These are phyloP conservation scores for Cinclus mexicanus DNA, from an alignment of 2,113 vertebrate species.

Conservation along the genomic window DNA sequence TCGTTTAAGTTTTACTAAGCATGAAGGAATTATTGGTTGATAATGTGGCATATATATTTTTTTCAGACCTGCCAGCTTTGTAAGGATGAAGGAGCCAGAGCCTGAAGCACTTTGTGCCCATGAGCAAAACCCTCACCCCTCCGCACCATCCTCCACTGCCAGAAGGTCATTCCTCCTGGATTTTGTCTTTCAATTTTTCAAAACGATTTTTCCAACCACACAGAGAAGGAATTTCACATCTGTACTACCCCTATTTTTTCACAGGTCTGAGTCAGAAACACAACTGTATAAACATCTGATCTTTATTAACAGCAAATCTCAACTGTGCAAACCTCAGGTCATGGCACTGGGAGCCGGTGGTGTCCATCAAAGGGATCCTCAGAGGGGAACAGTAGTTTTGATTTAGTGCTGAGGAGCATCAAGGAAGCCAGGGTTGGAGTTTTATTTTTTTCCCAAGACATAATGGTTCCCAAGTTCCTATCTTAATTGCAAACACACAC, in stretches of 20 bases:
- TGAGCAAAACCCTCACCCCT: background rate
- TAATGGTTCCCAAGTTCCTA: conserved; percentile 59
- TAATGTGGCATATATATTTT: conserved; percentile 25
- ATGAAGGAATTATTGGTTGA: conserved; percentile 65
- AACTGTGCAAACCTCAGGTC: conserved; percentile 48
- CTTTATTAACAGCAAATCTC: conserved; percentile 55
- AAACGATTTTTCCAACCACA: conserved; percentile 46
- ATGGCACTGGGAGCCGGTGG: conserved; percentile 17
- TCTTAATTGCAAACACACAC: conserved; percentile 60
- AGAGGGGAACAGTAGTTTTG: conserved; percentile 54
- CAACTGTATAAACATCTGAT: conserved; percentile 63
- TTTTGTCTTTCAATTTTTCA: conserved; percentile 16
- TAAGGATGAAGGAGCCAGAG: background rate
- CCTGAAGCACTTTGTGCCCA: conserved; percentile 15
- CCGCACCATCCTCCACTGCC: background rate
- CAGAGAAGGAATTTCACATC: conserved; percentile 41
- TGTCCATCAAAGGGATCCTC: conserved; percentile 46
- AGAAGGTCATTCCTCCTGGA: conserved; percentile 27
- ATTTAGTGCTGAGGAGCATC: conserved; percentile 42
- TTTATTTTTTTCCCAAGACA: conserved; percentile 19
- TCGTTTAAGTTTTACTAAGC: conserved; percentile 71
- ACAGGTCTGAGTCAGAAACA: conserved; percentile 64
- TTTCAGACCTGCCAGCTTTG: background rate
- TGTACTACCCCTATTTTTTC: conserved; percentile 9
- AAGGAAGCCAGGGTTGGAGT: conserved; percentile 1